Base-by-base conservation (phyloP, 2,888 invertebrate species). In the Drymonia ruficornis region DNA sequence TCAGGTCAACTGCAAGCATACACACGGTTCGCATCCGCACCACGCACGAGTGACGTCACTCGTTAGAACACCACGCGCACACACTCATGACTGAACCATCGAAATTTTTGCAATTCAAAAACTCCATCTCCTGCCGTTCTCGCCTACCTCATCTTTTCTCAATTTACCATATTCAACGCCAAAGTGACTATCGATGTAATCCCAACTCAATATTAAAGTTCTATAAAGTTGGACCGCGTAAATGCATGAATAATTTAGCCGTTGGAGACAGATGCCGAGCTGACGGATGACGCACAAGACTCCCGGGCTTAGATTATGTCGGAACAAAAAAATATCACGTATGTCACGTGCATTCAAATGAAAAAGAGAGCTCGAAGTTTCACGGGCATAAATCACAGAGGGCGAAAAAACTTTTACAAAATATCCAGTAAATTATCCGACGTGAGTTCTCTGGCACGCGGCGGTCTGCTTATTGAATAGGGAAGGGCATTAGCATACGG, bases 1-100 rank as follows among this genome's bases (percentile, higher is more conserved):
- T 96, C 94, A 98, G 96, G 95, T 98, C 98, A 95, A 98, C 97
- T 97, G 95, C 93, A 95, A 95, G 95, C 93, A 94, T 93, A 94
- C 93, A 94, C 93, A 94, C 86, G 87, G 88, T 93, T 94, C 93
- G 94, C 93, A 93, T 93, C 87, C 93, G 86, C 87, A 84, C 89
- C 87, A 84, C 84, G 83, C 81, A 83, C 80, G 84, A 77, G 82
- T 81, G 83, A 72, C 74, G 72, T 80, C 80, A 81, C 85, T 81
- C 83, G 86, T 84, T 84, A 78, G 81, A 77, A 79, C 74, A 82
- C 76, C 78, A 76, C 80, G 83, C 78, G 78, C 83, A 84, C 81
- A 84, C 82, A 80, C 87, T 86, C 83, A 87, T 91, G 90, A 91
- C 91, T 91, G 92, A 91, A 91, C 91, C 91, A 90, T 86, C 86